Percentiles rank a stretch among this genome's conserved stretches.
These are phyloP conservation scores for Rhagonycha lutea DNA, from an alignment of 2,888 invertebrate genomes.

Conservation along the genomic window DNA sequence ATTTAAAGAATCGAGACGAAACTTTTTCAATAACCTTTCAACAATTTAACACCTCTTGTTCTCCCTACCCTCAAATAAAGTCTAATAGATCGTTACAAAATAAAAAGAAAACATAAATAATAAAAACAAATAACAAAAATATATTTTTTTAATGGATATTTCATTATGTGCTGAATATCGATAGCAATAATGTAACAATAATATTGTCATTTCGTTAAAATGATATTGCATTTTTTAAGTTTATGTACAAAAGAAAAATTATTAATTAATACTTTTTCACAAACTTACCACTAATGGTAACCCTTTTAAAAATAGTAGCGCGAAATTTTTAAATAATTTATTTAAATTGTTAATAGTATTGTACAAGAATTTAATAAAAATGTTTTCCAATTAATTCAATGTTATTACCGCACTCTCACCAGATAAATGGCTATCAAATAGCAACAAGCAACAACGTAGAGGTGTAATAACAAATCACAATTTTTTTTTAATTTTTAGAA, in stretches of 20 bases:
- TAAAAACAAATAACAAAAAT: not conserved
- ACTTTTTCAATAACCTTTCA: not conserved
- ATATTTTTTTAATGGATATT: not conserved
- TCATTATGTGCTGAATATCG: not conserved
- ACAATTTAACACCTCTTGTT: not conserved
- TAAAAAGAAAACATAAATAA: not conserved
- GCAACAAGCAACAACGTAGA: conserved; percentile 8
- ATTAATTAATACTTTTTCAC: conserved; percentile 27
- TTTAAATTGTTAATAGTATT: conserved; percentile 31
- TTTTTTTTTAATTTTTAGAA: not conserved
- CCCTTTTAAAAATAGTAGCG: conserved; percentile 22
- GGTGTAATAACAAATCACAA: conserved; percentile 19
- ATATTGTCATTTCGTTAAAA: conserved; percentile 41
- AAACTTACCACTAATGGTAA: not conserved
- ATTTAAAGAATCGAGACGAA: not conserved
- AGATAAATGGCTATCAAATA: not conserved
- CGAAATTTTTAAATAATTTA: conserved; percentile 26
- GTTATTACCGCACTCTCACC: conserved; percentile 12
- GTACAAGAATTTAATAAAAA: conserved; percentile 36
- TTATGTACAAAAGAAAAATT: conserved; percentile 33
- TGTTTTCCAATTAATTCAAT: conserved; percentile 22
- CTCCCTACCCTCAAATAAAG: not conserved
- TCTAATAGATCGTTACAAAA: not conserved
- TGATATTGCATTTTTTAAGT: conserved; percentile 38
- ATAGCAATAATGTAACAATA: conserved; percentile 32